phyloP scores from a whole-genome alignment of 2,888 invertebrate genomes.

The Eristalis pertinax region DNA sequence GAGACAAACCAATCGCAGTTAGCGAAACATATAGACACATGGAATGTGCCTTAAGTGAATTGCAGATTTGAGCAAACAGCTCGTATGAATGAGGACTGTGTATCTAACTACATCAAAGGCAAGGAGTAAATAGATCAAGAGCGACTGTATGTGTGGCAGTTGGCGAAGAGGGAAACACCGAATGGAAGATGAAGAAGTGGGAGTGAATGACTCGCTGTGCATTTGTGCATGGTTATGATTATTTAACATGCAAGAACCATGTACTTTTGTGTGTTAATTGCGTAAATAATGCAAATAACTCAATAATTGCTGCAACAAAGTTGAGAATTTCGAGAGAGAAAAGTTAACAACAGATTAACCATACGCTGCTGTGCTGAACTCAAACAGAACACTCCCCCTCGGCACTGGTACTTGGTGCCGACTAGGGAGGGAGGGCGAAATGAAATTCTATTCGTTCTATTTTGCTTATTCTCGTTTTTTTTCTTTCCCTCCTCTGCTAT shows the following conservation, averaged over 20 bases:
- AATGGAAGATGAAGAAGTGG: background rate
- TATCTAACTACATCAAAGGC: background rate
- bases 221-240: conserved; percentile 8
- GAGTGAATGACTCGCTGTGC: background rate
- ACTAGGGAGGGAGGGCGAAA: background rate
- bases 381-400: conserved; percentile 46
- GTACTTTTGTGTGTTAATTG: conserved; percentile 46
- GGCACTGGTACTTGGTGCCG: background rate
- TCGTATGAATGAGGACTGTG: conserved; percentile 33
- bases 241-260: background rate
- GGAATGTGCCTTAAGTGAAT: background rate
- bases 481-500: background rate
- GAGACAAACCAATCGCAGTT: conserved; percentile 71
- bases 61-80: background rate
- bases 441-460: background rate
- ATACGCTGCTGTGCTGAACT: conserved; percentile 8
- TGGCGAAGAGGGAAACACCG: background rate
- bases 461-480: conserved; percentile 5
- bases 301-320: conserved; percentile 46
- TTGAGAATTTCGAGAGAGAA: conserved; percentile 24
- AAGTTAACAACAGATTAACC: conserved; percentile 27
- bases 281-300: conserved; percentile 38
- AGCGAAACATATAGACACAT: conserved; percentile 60
- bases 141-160: background rate
- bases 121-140: background rate